Evolutionary conservation across 2,888 invertebrate species (phyloP), one percentile per base, ranked within the genome.

Genomic region (Dryobotodes eremita): DNA sequence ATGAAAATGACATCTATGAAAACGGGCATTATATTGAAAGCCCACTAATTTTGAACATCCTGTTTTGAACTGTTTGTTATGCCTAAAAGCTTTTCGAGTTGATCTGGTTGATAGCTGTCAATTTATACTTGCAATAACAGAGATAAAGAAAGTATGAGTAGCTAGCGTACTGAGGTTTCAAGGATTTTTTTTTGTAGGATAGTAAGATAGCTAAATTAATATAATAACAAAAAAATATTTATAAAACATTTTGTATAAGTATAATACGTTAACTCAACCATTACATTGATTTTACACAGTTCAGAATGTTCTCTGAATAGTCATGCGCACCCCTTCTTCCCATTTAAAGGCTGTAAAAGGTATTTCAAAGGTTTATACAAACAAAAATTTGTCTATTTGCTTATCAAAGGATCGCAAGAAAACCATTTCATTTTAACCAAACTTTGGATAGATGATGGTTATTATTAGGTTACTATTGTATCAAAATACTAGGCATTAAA

Each of bases 381-480:
- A 82, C 75, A 79, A 55, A 75, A 79, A 76, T 65, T 59, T 31
- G 50, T 59, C 15, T 46, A 83, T 83, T 79, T 79, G 53, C 83
- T 65, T 83, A 46, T 66, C 77, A 83, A 79, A 77, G 53, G 26
- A 26, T 31, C 13, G 46, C 6, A 15, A 46, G 31, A 46, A 59
- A 50, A 57, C 50, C 50, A 36, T 42, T 50, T 31, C n/a, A 55
- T n/a, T n/a, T n/a, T n/a, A n/a, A n/a, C n/a, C 20, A 59, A 66
- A 83, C 46, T 36, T 53, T 7, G 53, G 31, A 26, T 26, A 17
- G 7, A 46, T 42, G 7, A 42, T 15, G 50, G 42, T 53, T 74
- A 50, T 69, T 68, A 80, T 31, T 53, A 1, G 10, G 17, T 68
- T 31, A 53, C 36, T 62, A 53, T 50, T 26, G 46, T 69, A n/a